A percentile compares a stretch with the other conserved stretches of the same genome.
Conservation (phyloP, 2,797 vertebrate species). For the Diplodus sargus region DNA sequence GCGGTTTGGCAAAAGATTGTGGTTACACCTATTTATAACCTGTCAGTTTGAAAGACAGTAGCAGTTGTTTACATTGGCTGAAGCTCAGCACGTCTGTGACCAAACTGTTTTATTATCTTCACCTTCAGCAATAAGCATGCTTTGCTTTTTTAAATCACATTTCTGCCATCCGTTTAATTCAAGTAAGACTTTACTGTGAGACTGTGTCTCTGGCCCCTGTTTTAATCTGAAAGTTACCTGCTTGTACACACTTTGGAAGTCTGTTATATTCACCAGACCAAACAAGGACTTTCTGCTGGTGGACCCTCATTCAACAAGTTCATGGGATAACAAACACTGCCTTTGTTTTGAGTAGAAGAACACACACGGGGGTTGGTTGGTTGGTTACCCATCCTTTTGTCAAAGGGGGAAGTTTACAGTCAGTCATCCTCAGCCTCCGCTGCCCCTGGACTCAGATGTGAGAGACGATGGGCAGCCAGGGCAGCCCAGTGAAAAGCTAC, state of each 20-base stretch:
- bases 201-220: background rate
- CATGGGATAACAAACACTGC: slow-evolving; percentile 49
- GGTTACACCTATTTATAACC: slow-evolving; percentile 9
- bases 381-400: slow-evolving; percentile 13
- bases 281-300: slow-evolving; percentile 24
- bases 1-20: background rate
- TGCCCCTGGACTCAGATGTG: slow-evolving; percentile 55
- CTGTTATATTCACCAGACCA: background rate
- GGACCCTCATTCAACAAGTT: slow-evolving; percentile 28
- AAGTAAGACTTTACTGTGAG: slow-evolving; percentile 24
- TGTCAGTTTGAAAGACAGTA: background rate
- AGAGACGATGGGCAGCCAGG: slow-evolving; percentile 91
- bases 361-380: background rate
- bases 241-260: background rate
- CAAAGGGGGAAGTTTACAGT: background rate
- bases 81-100: background rate
- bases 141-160: slow-evolving; percentile 24
- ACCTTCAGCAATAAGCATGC: slow-evolving; percentile 17
- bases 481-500: slow-evolving; percentile 98
- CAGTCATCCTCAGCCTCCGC: slow-evolving; percentile 23
- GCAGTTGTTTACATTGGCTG: slow-evolving; percentile 9
- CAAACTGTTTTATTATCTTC: background rate
- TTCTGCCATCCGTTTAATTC: slow-evolving; percentile 24
- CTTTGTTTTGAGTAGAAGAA: slow-evolving; percentile 33
- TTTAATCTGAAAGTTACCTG: background rate